These are phyloP conservation scores for Drosophila mimetica DNA, from an alignment of 2,888 invertebrate species.

Conservation along the genomic window DNA sequence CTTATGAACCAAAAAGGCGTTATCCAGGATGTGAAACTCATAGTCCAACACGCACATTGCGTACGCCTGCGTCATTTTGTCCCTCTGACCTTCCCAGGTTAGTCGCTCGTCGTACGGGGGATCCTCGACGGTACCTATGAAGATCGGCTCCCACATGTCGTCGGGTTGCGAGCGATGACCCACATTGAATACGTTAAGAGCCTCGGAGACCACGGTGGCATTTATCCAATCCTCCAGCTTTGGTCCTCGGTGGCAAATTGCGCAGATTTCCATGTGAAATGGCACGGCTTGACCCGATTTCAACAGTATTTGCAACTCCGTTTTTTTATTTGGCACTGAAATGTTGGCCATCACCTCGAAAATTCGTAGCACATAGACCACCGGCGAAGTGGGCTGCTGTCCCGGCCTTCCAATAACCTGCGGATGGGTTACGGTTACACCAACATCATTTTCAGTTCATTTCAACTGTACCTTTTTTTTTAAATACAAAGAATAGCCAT, in stretches of 20 bases:
- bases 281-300: constrained; percentile 27
- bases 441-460: too few relatives aligned
- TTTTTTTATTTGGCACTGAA: constrained; percentile 60
- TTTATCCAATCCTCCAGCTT: constrained; percentile 83
- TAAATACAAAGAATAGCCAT: too few relatives aligned
- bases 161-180: constrained; percentile 89
- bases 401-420: background rate
- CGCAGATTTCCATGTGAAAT: constrained; percentile 61
- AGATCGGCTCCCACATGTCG: constrained; percentile 95
- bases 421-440: background rate
- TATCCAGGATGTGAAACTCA: constrained; percentile 94
- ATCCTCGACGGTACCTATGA: constrained; percentile 92
- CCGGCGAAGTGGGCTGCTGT: background rate
- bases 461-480: too few relatives aligned
- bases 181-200: constrained; percentile 86
- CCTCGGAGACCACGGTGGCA: constrained; percentile 13
- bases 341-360: constrained; percentile 57
- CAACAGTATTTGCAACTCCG: constrained; percentile 54
- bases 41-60: constrained; percentile 93
- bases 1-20: constrained; percentile 93
- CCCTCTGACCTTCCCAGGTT: constrained; percentile 93
- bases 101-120: constrained; percentile 94
- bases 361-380: constrained; percentile 62
- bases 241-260: constrained; percentile 50
- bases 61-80: constrained; percentile 74